Percentiles rank a stretch among this genome's conserved stretches.
Conservation (phyloP, 1,140 invertebrate genomes). For the Scaptomyza pallida region DNA sequence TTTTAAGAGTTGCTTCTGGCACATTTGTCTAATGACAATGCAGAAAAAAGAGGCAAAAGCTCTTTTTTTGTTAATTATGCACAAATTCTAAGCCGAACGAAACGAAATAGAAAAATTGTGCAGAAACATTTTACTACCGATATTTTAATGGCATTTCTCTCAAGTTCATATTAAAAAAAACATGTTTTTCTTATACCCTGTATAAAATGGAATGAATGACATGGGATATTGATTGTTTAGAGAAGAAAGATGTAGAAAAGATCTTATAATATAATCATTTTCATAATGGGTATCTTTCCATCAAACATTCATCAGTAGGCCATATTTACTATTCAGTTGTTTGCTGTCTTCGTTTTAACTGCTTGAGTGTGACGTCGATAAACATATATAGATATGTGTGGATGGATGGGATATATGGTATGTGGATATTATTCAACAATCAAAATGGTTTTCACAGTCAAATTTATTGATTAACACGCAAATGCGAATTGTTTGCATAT, state of each 20-base stretch:
- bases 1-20: constrained; percentile 69
- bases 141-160: constrained; percentile 43
- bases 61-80: constrained; percentile 55
- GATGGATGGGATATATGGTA: too few relatives aligned
- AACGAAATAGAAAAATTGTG: constrained; percentile 51
- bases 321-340: constrained; percentile 11
- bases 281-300: constrained; percentile 34
- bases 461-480: constrained; percentile 81
- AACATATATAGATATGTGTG: constrained; percentile 17
- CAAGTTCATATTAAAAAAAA: constrained; percentile 18
- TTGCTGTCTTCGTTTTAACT: constrained; percentile 2
- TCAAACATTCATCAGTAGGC: constrained; percentile 8
- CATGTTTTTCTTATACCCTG: constrained; percentile 30
- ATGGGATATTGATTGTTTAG: background rate
- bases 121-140: constrained; percentile 49
- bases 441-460: constrained; percentile 79
- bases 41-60: constrained; percentile 51
- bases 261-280: too few relatives aligned
- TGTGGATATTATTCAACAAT: constrained; percentile 64
- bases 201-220: background rate
- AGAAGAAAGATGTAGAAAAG: background rate
- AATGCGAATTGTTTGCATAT: constrained; percentile 81
- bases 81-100: constrained; percentile 39
- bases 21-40: constrained; percentile 82
- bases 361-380: constrained; percentile 42